Conservation (phyloP, 1,140 invertebrate species). For the Cheumatopsyche charites region DNA sequence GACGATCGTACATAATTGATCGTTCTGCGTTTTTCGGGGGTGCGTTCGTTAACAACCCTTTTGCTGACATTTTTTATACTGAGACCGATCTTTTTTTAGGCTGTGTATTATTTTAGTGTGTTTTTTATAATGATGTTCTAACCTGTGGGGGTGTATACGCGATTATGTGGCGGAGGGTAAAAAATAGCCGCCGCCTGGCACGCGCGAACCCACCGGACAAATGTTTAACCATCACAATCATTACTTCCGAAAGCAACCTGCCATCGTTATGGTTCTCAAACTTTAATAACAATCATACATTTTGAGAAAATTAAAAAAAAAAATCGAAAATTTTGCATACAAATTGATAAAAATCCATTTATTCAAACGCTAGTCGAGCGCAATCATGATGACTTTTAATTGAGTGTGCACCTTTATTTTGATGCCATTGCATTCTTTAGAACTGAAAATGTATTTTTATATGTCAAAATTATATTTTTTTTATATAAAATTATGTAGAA, state of each 20-base stretch:
- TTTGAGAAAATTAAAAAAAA: no score
- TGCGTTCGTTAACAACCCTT: slow-evolving; percentile 30
- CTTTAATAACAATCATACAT: background rate
- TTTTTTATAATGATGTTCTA: background rate
- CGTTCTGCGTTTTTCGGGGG: slow-evolving; percentile 7
- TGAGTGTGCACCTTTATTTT: no score
- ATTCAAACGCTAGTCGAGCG: no score
- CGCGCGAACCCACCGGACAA: slow-evolving; percentile 36
- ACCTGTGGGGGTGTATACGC: slow-evolving; percentile 5
- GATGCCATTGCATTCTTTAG: no score
- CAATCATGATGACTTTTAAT: no score
- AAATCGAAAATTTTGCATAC: no score
- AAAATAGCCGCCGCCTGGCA: slow-evolving; percentile 41
- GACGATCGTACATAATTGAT: slow-evolving; percentile 5
- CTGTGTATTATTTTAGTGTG: background rate
- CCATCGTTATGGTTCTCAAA: slow-evolving; percentile 28
- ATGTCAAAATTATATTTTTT: no score
- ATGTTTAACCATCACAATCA: slow-evolving; percentile 40
- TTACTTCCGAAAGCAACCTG: slow-evolving; percentile 42
- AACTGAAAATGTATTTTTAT: no score
- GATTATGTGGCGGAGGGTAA: slow-evolving; percentile 28
- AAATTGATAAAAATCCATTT: no score
- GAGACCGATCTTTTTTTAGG: background rate
- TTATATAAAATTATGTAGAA: no score
- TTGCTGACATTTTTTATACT: slow-evolving; percentile 22